Base-by-base conservation (phyloP, 2,113 vertebrate genomes). In the Tor tambroides region DNA sequence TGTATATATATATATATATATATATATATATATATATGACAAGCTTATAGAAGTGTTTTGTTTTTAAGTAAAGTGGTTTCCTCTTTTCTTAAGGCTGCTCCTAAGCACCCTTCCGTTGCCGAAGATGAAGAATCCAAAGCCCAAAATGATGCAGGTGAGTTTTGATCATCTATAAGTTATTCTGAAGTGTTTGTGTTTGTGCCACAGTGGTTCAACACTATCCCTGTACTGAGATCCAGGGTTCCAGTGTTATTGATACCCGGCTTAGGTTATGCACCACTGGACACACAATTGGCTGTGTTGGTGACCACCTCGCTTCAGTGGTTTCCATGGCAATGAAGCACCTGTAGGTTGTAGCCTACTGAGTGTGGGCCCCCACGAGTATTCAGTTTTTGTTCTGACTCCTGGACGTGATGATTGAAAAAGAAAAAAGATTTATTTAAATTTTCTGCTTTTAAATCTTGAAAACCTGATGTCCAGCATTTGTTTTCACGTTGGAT, bases 11-110 rank as follows among this genome's bases (percentile, higher is more conserved):
- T 32, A 32, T 32, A 32, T 32, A 32, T 32, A n/a, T n/a, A n/a
- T n/a, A n/a, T n/a, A n/a, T n/a, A n/a, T n/a, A n/a, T n/a, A n/a
- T n/a, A n/a, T n/a, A n/a, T n/a, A n/a, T n/a, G n/a, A n/a, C n/a
- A n/a, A n/a, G n/a, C n/a, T n/a, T n/a, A n/a, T n/a, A n/a, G n/a
- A n/a, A n/a, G 19, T 35, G 71, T 74, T 26, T 30, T 56, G 19
- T 35, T 69, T 80, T 59, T 80, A 84, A 26, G 35, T 78, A 56
- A 65, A 61, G 19, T 90, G 23, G 72, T 17, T n/a, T n/a, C 9
- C 23, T 74, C 77, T 87, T 71, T 89, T 92, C 59, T 41, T 87
- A 89, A 96, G 95, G 94, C 93, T 88, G 89, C 91, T 91, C 89
- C 92, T 49, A 93, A 92, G 89, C 88, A 89, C 84, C 63, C 54